These are phyloP conservation scores for Ornithoptera priamus DNA, from an alignment of 2,888 invertebrate species.

Conservation along the genomic window DNA sequence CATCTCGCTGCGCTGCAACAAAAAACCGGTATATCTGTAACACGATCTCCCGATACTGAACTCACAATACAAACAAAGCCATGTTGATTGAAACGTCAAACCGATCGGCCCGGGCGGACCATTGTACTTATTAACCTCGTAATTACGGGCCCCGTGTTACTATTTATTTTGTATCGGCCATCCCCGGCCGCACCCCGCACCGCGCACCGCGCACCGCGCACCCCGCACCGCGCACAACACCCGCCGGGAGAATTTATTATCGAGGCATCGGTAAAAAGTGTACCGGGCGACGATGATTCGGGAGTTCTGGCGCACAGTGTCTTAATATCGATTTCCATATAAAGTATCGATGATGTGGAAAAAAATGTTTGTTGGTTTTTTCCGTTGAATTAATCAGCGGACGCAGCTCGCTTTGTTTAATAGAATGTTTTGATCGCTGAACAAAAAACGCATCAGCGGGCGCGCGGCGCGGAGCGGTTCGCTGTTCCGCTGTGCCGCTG, in stretches of 20 bases:
- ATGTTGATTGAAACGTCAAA: conserved; percentile 79
- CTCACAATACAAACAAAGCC: conserved; percentile 77
- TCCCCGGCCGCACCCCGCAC: not conserved
- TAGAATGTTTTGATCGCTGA: conserved; percentile 22
- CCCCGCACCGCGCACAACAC: not conserved
- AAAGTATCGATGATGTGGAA: conserved; percentile 34
- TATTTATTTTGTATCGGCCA: conserved; percentile 70
- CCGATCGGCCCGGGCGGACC: conserved; percentile 69
- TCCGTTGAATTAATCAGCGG: conserved; percentile 27
- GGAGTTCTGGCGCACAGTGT: conserved; percentile 53
- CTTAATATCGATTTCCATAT: conserved; percentile 67
- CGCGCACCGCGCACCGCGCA: not conserved
- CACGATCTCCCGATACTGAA: conserved; percentile 77
- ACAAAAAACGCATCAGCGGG: conserved; percentile 24
- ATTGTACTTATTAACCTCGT: conserved; percentile 75
- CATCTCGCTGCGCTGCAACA: conserved; percentile 41
- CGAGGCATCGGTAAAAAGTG: conserved; percentile 60
- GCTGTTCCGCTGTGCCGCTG: too few relatives aligned
- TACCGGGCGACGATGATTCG: conserved; percentile 68
- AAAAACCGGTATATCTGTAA: conserved; percentile 72
- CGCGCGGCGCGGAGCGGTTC: not conserved
- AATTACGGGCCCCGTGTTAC: conserved; percentile 74
- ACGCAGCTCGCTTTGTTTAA: conserved; percentile 28
- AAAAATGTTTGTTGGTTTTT: conserved; percentile 38
- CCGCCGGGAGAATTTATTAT: conserved; percentile 58